These are phyloP conservation scores for Phalacrocorax aristotelis DNA, from an alignment of 2,113 vertebrate genomes.

Conservation along the genomic window DNA sequence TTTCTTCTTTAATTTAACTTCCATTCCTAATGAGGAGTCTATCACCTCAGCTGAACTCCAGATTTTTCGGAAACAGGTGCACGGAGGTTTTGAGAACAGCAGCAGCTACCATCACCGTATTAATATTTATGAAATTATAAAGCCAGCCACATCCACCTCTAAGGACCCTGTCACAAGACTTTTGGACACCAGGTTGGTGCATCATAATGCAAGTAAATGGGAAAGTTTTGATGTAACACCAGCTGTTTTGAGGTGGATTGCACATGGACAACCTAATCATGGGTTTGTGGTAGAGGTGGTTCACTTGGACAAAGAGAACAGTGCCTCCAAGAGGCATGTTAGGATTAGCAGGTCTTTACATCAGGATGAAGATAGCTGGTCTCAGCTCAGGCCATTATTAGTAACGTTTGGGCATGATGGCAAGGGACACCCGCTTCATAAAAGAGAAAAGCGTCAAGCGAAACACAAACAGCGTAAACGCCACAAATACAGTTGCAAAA, in stretches of 20 bases:
- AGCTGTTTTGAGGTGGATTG: slow-evolving; percentile 90
- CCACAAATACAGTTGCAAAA: slow-evolving; percentile 92
- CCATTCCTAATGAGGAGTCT: slow-evolving; percentile 89
- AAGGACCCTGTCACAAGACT: slow-evolving; percentile 88
- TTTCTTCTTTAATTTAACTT: slow-evolving; percentile 97
- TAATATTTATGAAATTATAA: slow-evolving; percentile 98
- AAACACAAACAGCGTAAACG: slow-evolving; percentile 89
- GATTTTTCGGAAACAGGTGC: slow-evolving; percentile 91
- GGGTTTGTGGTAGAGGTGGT: slow-evolving; percentile 95
- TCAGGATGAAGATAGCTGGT: slow-evolving; percentile 88
- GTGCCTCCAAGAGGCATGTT: slow-evolving; percentile 84
- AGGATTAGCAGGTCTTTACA: slow-evolving; percentile 96
- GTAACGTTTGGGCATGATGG: slow-evolving; percentile 96
- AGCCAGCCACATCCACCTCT: slow-evolving; percentile 73
- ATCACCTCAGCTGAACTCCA: slow-evolving; percentile 95
- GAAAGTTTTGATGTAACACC: slow-evolving; percentile 97
- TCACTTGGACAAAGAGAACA: slow-evolving; percentile 80
- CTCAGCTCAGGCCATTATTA: slow-evolving; percentile 89
- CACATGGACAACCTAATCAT: slow-evolving; percentile 87
- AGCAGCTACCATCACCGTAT: slow-evolving; percentile 88
- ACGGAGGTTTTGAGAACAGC: slow-evolving; percentile 73
- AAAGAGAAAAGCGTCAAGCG: slow-evolving; percentile 89
- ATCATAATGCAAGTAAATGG: slow-evolving; percentile 91
- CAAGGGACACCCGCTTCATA: slow-evolving; percentile 89
- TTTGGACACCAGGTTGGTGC: slow-evolving; percentile 95